These are phyloP conservation scores for Myrmophylax atrothorax DNA, from an alignment of 2,113 vertebrate genomes.

Conservation along the genomic window DNA sequence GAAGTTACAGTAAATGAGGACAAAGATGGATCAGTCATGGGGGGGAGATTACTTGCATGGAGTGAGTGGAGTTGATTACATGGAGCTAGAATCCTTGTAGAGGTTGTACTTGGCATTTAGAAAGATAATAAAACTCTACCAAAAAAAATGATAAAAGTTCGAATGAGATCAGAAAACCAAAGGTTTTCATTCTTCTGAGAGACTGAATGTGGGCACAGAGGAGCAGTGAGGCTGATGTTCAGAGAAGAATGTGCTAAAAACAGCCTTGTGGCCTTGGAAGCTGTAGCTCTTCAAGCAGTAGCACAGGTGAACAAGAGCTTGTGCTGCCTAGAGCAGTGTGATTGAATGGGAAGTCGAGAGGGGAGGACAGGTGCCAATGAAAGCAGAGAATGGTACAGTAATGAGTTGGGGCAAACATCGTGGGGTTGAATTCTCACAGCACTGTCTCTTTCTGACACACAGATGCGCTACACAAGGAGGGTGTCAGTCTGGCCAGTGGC, in stretches of 20 bases:
- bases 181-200: background rate
- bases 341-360: rapidly evolving
- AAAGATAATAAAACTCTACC: background rate
- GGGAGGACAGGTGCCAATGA: background rate
- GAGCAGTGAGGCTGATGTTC: background rate
- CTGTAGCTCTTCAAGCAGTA: background rate
- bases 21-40: background rate
- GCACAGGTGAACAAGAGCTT: background rate
- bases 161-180: background rate
- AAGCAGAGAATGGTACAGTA: background rate
- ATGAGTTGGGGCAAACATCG: background rate
- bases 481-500: slow-evolving; percentile 89
- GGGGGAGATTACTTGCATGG: background rate
- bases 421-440: background rate
- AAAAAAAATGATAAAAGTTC: background rate
- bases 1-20: background rate
- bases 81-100: background rate
- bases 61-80: background rate
- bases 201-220: background rate
- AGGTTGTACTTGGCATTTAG: background rate
- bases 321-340: background rate
- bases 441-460: slow-evolving; percentile 25
- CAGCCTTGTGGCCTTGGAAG: background rate
- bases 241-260: background rate
- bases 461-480: slow-evolving; percentile 87